phyloP scores from a whole-genome alignment of 2,113 vertebrate genomes.

The Mustela nigripes region DNA sequence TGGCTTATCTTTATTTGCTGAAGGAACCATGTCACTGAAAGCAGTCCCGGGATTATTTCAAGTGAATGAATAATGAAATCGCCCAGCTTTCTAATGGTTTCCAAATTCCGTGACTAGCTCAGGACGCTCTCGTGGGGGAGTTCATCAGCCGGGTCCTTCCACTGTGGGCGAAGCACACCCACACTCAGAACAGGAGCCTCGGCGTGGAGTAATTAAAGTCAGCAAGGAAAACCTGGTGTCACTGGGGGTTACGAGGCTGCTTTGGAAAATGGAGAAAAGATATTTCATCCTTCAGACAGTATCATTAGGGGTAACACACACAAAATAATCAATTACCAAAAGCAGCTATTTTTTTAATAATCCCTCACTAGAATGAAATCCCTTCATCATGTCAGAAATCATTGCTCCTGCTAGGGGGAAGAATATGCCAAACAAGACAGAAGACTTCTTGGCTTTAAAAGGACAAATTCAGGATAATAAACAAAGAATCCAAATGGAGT shows the following conservation, averaged over 20 bases:
- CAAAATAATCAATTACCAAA: slow-evolving; percentile 69
- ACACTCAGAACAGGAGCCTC: neutral
- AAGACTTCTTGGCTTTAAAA: slow-evolving; percentile 27
- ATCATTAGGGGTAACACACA: slow-evolving; percentile 55
- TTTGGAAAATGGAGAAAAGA: slow-evolving; percentile 61
- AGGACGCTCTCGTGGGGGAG: neutral
- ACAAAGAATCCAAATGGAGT: neutral
- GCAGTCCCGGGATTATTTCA: slow-evolving; percentile 85
- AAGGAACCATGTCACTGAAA: slow-evolving; percentile 87
- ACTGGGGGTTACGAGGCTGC: slow-evolving; percentile 21
- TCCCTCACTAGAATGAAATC: neutral
- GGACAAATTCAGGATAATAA: neutral
- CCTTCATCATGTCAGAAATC: slow-evolving; percentile 43
- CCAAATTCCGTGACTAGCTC: slow-evolving; percentile 60
- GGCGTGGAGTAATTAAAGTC: neutral
- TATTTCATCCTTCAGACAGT: slow-evolving; percentile 62
- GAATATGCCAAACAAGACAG: neutral
- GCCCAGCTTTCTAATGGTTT: slow-evolving; percentile 70
- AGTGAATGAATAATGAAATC: slow-evolving; percentile 82
- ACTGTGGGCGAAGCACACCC: neutral
- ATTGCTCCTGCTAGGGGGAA: slow-evolving; percentile 11
- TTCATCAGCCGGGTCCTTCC: neutral
- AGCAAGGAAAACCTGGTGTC: neutral
- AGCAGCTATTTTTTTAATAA: slow-evolving; percentile 60
- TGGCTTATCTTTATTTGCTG: slow-evolving; percentile 86